Conservation (phyloP, 2,113 vertebrate genomes). For the Antennarius striatus region DNA sequence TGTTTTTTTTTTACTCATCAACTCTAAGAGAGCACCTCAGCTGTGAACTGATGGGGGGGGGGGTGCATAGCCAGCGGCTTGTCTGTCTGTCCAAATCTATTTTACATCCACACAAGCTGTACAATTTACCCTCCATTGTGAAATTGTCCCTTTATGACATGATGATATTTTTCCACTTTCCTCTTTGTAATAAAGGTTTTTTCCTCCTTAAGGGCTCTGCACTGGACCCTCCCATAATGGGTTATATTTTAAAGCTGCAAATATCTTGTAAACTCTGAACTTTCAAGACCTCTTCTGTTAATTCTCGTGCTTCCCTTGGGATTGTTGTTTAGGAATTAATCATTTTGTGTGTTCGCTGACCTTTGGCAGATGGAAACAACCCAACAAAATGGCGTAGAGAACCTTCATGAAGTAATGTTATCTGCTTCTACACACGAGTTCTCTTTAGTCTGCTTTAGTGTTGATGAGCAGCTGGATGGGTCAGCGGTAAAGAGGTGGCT, state of each 20-base stretch:
- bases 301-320: constrained; percentile 15
- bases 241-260: constrained; percentile 56
- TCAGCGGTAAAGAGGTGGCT: too few relatives aligned
- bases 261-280: constrained; percentile 38
- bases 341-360: constrained; percentile 6
- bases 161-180: constrained; percentile 21
- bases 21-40: too few relatives aligned
- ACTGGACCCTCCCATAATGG: constrained; percentile 51
- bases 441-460: not conserved
- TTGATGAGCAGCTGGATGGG: not conserved
- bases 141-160: too few relatives aligned
- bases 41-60: too few relatives aligned
- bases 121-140: too few relatives aligned
- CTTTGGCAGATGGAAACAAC: not conserved
- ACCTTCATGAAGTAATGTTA: not conserved
- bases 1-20: not conserved
- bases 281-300: constrained; percentile 29
- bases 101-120: too few relatives aligned
- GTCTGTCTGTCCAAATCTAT: too few relatives aligned
- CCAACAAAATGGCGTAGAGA: constrained; percentile 16
- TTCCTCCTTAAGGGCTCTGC: constrained; percentile 29
- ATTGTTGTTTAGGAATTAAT: constrained; percentile 21
- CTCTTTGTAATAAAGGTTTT: constrained; percentile 42
- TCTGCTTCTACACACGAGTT: too few relatives aligned
- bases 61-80: too few relatives aligned